phyloP scores from a whole-genome alignment of 2,797 vertebrate genomes.

The Gila robusta region DNA sequence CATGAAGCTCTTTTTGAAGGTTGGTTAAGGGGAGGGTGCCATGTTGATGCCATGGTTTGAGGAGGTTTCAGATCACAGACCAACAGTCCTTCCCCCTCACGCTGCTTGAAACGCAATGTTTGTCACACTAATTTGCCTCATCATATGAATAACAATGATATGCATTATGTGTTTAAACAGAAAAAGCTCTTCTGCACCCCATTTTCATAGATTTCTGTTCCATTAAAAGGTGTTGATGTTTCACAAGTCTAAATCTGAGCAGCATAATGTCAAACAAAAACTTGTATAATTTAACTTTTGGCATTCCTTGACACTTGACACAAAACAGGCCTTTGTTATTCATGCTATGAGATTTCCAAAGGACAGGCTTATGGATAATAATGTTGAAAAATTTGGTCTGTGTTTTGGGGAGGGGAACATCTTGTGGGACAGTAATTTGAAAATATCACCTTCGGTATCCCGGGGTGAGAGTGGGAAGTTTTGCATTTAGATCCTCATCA shows the following conservation, averaged over 20 bases:
- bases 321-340: conserved; percentile 35
- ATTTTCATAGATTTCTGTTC: neutral
- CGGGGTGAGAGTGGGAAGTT: conserved; percentile 58
- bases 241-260: neutral
- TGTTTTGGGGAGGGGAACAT: conserved; percentile 55
- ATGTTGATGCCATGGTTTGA: conserved; percentile 35
- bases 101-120: conserved; percentile 1
- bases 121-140: conserved; percentile 72
- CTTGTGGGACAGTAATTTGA: conserved; percentile 54
- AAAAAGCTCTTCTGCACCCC: conserved; percentile 5
- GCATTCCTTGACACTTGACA: neutral
- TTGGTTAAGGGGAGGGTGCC: conserved; percentile 12
- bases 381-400: conserved; percentile 38
- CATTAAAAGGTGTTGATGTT: neutral
- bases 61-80: conserved; percentile 2
- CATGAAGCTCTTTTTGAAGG: neutral
- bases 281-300: neutral
- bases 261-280: neutral
- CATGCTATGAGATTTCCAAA: neutral
- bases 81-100: neutral
- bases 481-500: conserved; percentile 69
- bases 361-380: conserved; percentile 24
- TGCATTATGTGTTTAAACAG: conserved; percentile 21
- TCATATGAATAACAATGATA: conserved; percentile 50
- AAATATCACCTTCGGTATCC: conserved; percentile 60